These are phyloP conservation scores for Oedothorax gibbosus DNA, from an alignment of 1,140 invertebrate species.

Conservation along the genomic window DNA sequence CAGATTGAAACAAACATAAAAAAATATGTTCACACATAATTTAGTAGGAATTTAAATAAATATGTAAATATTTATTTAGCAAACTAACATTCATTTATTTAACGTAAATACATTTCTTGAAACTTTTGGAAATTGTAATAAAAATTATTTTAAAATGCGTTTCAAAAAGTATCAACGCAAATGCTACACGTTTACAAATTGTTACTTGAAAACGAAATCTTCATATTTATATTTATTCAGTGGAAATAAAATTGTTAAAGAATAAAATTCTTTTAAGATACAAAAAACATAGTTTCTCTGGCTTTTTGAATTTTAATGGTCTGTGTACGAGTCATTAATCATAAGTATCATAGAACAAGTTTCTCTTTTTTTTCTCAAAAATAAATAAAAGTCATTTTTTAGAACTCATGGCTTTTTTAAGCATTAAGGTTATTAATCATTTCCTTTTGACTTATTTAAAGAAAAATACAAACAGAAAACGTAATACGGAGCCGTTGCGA, in stretches of 20 bases:
- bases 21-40: no score
- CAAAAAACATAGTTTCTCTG: not conserved
- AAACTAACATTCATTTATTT: no score
- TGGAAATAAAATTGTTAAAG: not conserved
- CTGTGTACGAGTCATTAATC: slow-evolving; percentile 43
- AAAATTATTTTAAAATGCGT: no score
- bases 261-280: not conserved
- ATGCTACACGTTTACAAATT: no score
- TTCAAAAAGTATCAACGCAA: no score
- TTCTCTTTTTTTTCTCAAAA: slow-evolving; percentile 17
- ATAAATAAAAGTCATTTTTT: slow-evolving; percentile 30
- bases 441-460: slow-evolving; percentile 20
- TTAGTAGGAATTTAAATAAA: no score
- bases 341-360: slow-evolving; percentile 24
- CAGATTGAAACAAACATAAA: no score
- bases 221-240: no score
- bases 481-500: not conserved
- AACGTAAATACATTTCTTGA: no score
- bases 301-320: slow-evolving; percentile 34
- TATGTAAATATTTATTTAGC: no score
- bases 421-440: slow-evolving; percentile 28
- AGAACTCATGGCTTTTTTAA: not conserved
- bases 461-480: not conserved
- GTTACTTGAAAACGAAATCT: no score
- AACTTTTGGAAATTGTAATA: no score